A percentile compares a stretch with the other conserved stretches of the same genome.
These are phyloP conservation scores for Aulostomus chinensis DNA, from an alignment of 2,797 vertebrate species.

Conservation along the genomic window DNA sequence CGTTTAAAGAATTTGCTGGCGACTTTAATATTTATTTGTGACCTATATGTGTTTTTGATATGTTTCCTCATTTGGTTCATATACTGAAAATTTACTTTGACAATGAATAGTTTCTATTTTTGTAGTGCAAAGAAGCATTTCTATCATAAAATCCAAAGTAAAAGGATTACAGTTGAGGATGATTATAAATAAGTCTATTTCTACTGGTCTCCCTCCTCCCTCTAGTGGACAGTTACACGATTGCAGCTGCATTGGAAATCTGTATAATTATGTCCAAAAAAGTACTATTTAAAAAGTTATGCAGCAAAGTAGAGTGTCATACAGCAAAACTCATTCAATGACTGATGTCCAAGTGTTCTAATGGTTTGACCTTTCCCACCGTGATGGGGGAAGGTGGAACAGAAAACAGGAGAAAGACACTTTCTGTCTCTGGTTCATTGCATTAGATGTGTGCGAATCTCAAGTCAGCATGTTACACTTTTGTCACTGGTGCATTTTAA, in stretches of 20 bases:
- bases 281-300: background rate
- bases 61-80: too few relatives aligned
- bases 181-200: background rate
- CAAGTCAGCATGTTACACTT: conserved; percentile 3
- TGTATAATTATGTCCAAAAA: background rate
- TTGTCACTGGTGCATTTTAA: conserved; percentile 7
- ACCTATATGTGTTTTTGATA: too few relatives aligned
- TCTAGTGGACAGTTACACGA: conserved; percentile 58
- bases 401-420: background rate
- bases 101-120: too few relatives aligned
- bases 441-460: conserved; percentile 2
- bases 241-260: conserved; percentile 35
- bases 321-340: too few relatives aligned
- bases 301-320: too few relatives aligned
- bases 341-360: background rate
- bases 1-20: too few relatives aligned
- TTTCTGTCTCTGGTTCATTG: background rate
- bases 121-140: too few relatives aligned
- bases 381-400: background rate
- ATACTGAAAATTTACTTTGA: too few relatives aligned
- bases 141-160: too few relatives aligned
- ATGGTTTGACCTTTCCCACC: background rate
- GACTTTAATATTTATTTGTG: too few relatives aligned
- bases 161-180: too few relatives aligned
- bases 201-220: conserved; percentile 45